Conservation (phyloP, 2,797 vertebrate species). For the Crenuchus spilurus region DNA sequence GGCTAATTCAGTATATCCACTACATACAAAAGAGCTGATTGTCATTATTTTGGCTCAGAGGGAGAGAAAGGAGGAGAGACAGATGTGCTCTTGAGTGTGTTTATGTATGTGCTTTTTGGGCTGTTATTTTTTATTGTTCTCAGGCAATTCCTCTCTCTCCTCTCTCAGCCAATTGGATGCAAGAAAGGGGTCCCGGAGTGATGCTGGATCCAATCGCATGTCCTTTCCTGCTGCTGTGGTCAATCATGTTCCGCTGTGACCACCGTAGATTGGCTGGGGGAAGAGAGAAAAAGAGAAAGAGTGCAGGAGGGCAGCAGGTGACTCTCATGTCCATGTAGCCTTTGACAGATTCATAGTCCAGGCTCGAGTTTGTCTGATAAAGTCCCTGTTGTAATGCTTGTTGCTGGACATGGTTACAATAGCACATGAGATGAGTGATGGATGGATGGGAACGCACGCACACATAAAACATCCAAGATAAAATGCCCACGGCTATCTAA, state of each 20-base stretch:
- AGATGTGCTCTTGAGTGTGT: conserved; percentile 17
- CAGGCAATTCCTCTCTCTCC: conserved; percentile 53
- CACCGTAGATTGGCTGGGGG: conserved; percentile 77
- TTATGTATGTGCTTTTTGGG: conserved; percentile 22
- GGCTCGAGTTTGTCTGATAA: neutral
- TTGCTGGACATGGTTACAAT: no score
- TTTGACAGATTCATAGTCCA: conserved; percentile 22
- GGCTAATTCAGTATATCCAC: conserved; percentile 20
- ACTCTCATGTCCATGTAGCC: conserved; percentile 18
- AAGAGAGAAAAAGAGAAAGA: conserved; percentile 36
- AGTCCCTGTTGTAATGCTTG: no score
- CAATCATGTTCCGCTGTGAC: conserved; percentile 79
- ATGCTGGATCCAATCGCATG: conserved; percentile 67
- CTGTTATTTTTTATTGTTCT: conserved; percentile 20
- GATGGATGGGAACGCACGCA: no score
- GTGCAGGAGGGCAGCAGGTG: conserved; percentile 17
- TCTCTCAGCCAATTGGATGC: conserved; percentile 53
- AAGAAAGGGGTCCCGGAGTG: conserved; percentile 45
- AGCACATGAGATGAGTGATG: no score
- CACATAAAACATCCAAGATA: no score
- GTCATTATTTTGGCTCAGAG: conserved; percentile 55
- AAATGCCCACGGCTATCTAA: no score
- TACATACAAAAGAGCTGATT: conserved; percentile 55
- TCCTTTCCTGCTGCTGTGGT: conserved; percentile 66
- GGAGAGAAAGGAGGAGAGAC: conserved; percentile 11